Evolutionary conservation across 2,113 vertebrate genomes (phyloP).

Genomic region (Solenodon paradoxus): DNA sequence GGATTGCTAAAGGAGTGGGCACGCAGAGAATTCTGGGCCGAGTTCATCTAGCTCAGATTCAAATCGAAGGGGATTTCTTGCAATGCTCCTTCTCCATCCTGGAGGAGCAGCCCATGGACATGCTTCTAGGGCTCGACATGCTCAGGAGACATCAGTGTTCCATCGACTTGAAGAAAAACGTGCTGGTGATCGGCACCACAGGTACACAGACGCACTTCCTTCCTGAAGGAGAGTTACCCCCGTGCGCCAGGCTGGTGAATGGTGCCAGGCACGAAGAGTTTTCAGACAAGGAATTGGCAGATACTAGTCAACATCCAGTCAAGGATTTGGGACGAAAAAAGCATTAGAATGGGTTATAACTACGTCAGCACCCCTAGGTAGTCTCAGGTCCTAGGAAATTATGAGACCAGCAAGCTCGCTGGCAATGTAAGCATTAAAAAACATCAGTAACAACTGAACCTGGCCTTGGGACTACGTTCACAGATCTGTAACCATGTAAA

Average conservation of each 20-base stretch:
- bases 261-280: constrained; percentile 86
- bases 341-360: constrained; percentile 90
- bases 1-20: constrained; percentile 96
- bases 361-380: constrained; percentile 87
- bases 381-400: constrained; percentile 85
- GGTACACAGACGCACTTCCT: constrained; percentile 94
- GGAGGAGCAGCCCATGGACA: constrained; percentile 99
- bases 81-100: constrained; percentile 97
- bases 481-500: constrained; percentile 75
- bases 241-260: constrained; percentile 90
- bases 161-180: constrained; percentile 95
- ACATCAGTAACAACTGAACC: constrained; percentile 83
- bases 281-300: constrained; percentile 86
- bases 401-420: constrained; percentile 93
- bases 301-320: constrained; percentile 87
- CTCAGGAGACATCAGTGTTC: constrained; percentile 97
- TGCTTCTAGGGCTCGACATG: constrained; percentile 98
- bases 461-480: constrained; percentile 79
- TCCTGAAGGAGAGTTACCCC: constrained; percentile 93
- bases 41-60: constrained; percentile 97
- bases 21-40: constrained; percentile 97
- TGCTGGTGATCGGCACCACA: constrained; percentile 94
- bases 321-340: constrained; percentile 90
- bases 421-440: constrained; percentile 86
- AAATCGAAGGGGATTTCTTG: constrained; percentile 97